Evolutionary conservation across 1,140 invertebrate genomes (phyloP), one percentile per base, ranked within the genome.

Genomic region (Lycorma delicatula): DNA sequence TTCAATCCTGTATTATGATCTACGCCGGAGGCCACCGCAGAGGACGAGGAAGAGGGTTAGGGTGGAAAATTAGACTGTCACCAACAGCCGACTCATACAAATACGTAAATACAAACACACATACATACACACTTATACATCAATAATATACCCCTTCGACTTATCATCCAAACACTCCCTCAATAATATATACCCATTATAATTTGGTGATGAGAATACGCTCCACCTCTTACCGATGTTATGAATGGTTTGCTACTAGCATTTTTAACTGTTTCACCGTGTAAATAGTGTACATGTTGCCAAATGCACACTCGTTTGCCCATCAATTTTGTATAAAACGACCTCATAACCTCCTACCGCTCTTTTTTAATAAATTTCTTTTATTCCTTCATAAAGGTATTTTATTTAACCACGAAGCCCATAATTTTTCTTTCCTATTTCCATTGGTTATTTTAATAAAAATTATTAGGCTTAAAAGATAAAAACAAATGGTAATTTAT

Each of bases 41-140:
- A 6, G 1, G 41, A 5, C 6, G 7, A 20, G 41, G 9, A 18
- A 20, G 41, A 44, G 36, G 36, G 36, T 2, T 13, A 2, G 36
- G 41, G 41, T 20, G 18, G 41, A 44, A 44, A 44, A 44, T 44
- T 44, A 44, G 41, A 22, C 41, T 44, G 41, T 44, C 41, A 44
- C 41, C n/a, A n/a, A n/a, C n/a, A n/a, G n/a, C n/a, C n/a, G n/a
- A 44, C 41, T 16, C 41, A 44, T 16, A 22, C 41, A 44, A 44
- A 44, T 16, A 16, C 20, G 41, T 1, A 20, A 22, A 16, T 20
- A 44, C 23, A 16, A 16, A 44, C 16, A 44, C 23, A 44, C 41
- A 20, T 22, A 16, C 41, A 44, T 16, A 16, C 41, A 22, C 41
- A 22, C 23, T 20, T 44, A 20, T 44, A 44, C 41, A 16, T 20